A percentile compares a stretch with the other conserved stretches of the same genome.
These are phyloP conservation scores for Leptonema lineaticorne DNA, from an alignment of 1,140 invertebrate genomes.

Conservation along the genomic window DNA sequence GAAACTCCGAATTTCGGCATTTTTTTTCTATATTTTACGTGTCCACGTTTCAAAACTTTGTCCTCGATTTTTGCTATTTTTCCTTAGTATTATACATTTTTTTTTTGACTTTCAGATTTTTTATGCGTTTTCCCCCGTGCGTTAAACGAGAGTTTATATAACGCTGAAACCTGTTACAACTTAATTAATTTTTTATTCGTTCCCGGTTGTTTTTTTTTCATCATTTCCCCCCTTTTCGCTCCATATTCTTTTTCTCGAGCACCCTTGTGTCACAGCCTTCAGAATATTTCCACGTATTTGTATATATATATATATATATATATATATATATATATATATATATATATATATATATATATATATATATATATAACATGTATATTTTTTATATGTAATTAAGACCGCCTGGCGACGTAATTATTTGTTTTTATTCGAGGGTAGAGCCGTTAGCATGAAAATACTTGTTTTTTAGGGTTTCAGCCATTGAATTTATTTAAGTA, in stretches of 20 bases:
- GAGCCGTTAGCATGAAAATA: slow-evolving; percentile 4
- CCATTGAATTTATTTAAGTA: slow-evolving; percentile 3
- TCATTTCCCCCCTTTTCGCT: neutral
- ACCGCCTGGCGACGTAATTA: slow-evolving; percentile 29
- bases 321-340: too few relatives aligned
- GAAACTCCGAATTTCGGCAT: too few relatives aligned
- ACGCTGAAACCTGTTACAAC: slow-evolving; percentile 26
- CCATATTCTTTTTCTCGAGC: too few relatives aligned
- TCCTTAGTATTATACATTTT: slow-evolving; percentile 5
- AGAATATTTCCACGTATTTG: too few relatives aligned
- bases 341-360: too few relatives aligned
- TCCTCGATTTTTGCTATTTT: slow-evolving; percentile 7
- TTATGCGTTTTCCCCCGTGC: slow-evolving; percentile 3
- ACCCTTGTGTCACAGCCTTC: too few relatives aligned
- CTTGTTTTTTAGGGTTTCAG: slow-evolving; percentile 7
- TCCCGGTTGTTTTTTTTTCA: slow-evolving; percentile 21
- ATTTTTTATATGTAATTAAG: slow-evolving; percentile 19
- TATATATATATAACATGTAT: too few relatives aligned
- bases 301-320: too few relatives aligned
- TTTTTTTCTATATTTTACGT: too few relatives aligned
- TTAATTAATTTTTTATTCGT: slow-evolving; percentile 31
- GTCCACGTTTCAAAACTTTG: too few relatives aligned
- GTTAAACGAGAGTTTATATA: slow-evolving; percentile 22
- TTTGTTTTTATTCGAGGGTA: slow-evolving; percentile 23
- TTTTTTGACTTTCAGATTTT: neutral